These are phyloP conservation scores for Callithrix jacchus DNA, from an alignment of 2,113 vertebrate species.

Conservation along the genomic window DNA sequence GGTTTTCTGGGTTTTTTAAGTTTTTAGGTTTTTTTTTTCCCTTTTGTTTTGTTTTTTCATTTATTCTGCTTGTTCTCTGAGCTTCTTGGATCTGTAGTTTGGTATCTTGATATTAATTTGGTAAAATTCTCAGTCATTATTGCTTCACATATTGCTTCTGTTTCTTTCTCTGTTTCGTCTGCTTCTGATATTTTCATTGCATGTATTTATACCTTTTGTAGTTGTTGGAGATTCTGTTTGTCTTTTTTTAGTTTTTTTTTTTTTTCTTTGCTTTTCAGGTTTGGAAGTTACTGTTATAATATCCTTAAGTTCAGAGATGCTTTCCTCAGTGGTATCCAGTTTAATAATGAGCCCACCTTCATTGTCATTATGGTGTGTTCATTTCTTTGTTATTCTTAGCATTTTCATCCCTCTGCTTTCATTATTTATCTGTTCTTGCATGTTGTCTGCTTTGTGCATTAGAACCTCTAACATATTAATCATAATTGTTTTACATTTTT, in stretches of 20 bases:
- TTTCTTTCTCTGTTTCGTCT: background rate
- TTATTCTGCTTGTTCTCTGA: background rate
- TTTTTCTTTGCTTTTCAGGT: background rate
- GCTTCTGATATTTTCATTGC: background rate
- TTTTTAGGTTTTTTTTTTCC: too few relatives aligned
- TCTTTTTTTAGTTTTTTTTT: background rate
- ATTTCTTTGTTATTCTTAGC: background rate
- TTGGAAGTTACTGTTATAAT: background rate
- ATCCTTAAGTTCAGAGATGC: background rate
- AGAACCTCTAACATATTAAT: background rate
- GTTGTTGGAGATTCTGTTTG: background rate
- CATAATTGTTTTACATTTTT: background rate
- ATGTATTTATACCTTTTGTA: background rate
- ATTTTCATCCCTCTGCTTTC: background rate
- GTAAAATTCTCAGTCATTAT: background rate
- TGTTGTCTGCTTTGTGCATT: background rate
- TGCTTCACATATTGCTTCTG: background rate
- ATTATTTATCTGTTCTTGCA: background rate
- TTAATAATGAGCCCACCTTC: background rate
- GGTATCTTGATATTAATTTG: background rate
- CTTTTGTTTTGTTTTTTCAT: background rate
- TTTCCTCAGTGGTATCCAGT: background rate
- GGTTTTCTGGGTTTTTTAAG: background rate
- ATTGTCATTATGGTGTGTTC: background rate
- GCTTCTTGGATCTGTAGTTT: background rate